These are phyloP conservation scores for Solen grandis DNA, from an alignment of 1,140 invertebrate genomes.

Conservation along the genomic window DNA sequence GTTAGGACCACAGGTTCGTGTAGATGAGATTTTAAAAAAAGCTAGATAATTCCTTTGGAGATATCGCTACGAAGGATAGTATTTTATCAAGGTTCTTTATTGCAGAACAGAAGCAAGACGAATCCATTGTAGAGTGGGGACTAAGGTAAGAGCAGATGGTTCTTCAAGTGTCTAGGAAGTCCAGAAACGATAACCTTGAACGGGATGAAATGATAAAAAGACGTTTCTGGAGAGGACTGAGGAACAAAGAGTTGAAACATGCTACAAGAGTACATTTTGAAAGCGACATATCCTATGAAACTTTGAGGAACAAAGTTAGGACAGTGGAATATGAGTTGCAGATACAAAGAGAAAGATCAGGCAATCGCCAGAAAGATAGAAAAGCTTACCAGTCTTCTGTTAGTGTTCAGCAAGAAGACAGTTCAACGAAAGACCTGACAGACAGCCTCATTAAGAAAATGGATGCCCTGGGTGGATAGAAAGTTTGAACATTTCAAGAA, in stretches of 20 bases:
- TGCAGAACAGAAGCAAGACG: not conserved
- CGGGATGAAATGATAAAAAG: not conserved
- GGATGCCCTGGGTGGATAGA: no score
- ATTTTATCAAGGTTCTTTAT: not conserved
- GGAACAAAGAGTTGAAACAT: not conserved
- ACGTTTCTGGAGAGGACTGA: not conserved
- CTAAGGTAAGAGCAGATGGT: conserved; percentile 1
- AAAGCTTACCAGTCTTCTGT: not conserved
- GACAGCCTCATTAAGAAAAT: conserved; percentile 2
- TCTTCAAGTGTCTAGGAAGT: not conserved
- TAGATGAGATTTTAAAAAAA: not conserved
- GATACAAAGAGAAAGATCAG: not conserved
- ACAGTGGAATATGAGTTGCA: not conserved
- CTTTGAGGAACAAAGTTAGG: conserved; percentile 9
- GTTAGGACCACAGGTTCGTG: not conserved
- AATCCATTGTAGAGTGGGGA: conserved; percentile 8
- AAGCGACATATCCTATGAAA: not conserved
- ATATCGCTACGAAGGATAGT: conserved; percentile 1
- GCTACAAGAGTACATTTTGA: conserved; percentile 6
- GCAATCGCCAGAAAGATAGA: not conserved
- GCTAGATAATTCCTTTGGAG: not conserved
- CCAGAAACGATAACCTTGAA: no score
- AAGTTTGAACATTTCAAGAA: not conserved
- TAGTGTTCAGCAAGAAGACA: not conserved
- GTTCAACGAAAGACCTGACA: not conserved